phyloP scores from a whole-genome alignment of 2,888 invertebrate species.

The Tinea semifulvella region DNA sequence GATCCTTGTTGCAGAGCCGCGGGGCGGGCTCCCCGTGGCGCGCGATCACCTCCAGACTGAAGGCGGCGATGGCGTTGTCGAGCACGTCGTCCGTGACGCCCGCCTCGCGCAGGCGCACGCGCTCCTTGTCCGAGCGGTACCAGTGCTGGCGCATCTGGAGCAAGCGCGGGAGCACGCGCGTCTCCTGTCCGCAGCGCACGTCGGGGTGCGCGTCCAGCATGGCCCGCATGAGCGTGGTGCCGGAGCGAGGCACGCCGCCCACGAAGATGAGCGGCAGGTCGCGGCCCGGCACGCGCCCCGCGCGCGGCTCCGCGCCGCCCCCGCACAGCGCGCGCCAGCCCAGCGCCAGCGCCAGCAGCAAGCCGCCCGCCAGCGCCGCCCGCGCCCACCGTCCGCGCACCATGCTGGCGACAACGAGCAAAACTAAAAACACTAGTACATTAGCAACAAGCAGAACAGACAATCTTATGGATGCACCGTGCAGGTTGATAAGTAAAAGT shows the following conservation, averaged over 20 bases:
- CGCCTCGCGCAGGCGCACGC: constrained; percentile 89
- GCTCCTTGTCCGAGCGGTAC: constrained; percentile 94
- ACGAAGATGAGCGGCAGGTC: constrained; percentile 96
- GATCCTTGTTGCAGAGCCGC: constrained; percentile 98
- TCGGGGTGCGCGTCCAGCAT: constrained; percentile 98
- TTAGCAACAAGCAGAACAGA: too few species aligned
- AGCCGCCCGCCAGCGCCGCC: constrained; percentile 16
- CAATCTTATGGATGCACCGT: too few species aligned
- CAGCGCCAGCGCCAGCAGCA: constrained; percentile 13
- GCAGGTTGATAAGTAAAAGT: too few species aligned
- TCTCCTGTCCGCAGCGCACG: constrained; percentile 97
- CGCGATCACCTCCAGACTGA: constrained; percentile 95
- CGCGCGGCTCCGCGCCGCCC: constrained; percentile 16
- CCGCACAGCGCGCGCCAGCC: constrained; percentile 20
- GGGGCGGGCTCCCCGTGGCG: constrained; percentile 96
- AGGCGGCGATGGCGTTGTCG: constrained; percentile 95
- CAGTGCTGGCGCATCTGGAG: constrained; percentile 95
- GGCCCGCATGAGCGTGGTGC: constrained; percentile 96
- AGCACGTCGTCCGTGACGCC: constrained; percentile 91
- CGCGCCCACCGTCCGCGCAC: constrained; percentile 20
- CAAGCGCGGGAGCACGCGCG: constrained; percentile 94
- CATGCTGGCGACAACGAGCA: too few species aligned
- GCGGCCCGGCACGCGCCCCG: constrained; percentile 59
- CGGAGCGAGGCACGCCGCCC: constrained; percentile 97
- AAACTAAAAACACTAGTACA: too few species aligned